Evolutionary conservation across 1,140 invertebrate species (phyloP), one percentile per base, ranked within the genome.

Genomic region (Neocloeon triangulifer): DNA sequence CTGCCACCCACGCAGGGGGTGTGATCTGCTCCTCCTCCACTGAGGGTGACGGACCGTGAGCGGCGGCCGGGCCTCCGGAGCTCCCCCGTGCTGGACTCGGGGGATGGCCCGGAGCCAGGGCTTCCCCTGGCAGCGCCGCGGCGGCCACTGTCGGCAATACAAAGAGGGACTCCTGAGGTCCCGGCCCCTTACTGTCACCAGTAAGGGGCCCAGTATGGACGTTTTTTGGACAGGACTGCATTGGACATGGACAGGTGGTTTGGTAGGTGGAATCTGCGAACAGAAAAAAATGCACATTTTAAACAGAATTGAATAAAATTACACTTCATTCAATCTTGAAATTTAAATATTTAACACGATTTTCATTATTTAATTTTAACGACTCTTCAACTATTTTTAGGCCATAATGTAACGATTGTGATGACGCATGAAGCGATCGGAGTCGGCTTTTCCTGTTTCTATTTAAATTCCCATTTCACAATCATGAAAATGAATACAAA

Each of bases 201-300:
- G 77, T 81, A 82, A 77, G 78, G 75, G 78, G 78, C 69, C 79
- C 78, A 82, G 78, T 80, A 82, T 70, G 74, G 71, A 75, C 78
- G 78, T 85, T 85, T 85, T 84, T 85, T 85, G 78, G 76, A 82
- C 75, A 82, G 61, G 76, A 69, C 60, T 79, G 75, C 63, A 79
- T 68, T 57, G 75, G 77, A 63, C 77, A 81, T 44, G 75, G 75
- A 57, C 76, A 81, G 57, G n/a, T n/a, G n/a, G 66, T 62, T 47
- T 70, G 67, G 37, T 55, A 59, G 37, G 61, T 55, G 45, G 57
- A 43, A 56, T 68, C 66, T 69, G 43, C 21, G 52, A 42, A n/a
- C n/a, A n/a, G n/a, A n/a, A n/a, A n/a, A n/a, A n/a, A n/a, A n/a
- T n/a, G n/a, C n/a, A n/a, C n/a, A n/a, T n/a, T n/a, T n/a, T n/a